A percentile compares a stretch with the other conserved stretches of the same genome.
Evolutionary conservation across 1,140 invertebrate genomes (phyloP).

Genomic region (Ips typographus): DNA sequence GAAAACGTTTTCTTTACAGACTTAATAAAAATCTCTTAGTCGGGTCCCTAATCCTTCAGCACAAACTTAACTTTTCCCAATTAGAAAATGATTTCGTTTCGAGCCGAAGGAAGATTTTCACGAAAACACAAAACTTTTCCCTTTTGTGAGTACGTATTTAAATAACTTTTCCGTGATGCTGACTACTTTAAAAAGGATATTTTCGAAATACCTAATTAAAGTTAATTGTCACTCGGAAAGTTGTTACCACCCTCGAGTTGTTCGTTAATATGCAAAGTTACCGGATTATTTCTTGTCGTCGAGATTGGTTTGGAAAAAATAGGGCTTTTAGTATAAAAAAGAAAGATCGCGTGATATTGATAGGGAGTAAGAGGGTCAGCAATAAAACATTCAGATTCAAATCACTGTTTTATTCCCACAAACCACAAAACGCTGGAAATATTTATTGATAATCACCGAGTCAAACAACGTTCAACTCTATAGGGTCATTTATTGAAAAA

Average conservation of each 20-base stretch:
- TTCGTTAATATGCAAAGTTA: conserved; percentile 26
- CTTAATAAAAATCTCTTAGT: too few relatives aligned
- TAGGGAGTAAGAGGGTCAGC: not conserved
- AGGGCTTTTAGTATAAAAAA: not conserved
- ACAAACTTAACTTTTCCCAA: too few relatives aligned
- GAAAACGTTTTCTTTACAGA: too few relatives aligned
- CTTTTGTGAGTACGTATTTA: not conserved
- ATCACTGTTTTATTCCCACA: not conserved
- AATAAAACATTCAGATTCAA: conserved; percentile 1
- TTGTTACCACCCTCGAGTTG: conserved; percentile 16
- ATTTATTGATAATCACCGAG: conserved; percentile 1
- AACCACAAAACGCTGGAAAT: not conserved
- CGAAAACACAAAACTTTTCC: too few relatives aligned
- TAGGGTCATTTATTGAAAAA: not conserved
- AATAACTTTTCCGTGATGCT: conserved; percentile 18
- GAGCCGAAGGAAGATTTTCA: too few relatives aligned
- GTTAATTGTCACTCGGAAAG: conserved; percentile 20
- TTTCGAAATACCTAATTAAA: conserved; percentile 29
- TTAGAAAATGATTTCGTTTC: too few relatives aligned
- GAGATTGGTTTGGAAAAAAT: not conserved
- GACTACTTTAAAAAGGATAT: conserved; percentile 18
- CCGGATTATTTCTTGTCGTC: not conserved
- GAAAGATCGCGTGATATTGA: not conserved
- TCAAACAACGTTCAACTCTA: not conserved
- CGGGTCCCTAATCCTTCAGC: too few relatives aligned